Evolutionary conservation across 2,888 invertebrate species (phyloP).

Genomic region (Colletes collaris): DNA sequence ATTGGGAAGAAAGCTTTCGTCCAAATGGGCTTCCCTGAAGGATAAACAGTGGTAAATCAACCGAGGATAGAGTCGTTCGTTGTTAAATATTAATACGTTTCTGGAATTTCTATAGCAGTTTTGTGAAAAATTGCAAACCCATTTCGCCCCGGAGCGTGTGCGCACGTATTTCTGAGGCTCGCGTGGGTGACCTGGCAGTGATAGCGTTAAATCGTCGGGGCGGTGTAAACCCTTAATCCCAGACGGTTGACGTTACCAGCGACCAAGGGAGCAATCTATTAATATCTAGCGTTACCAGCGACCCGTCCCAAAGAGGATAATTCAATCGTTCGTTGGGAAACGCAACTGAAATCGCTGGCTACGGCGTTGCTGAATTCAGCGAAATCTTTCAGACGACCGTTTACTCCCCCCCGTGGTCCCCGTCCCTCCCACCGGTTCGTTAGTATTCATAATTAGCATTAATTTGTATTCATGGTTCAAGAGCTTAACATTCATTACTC

Average conservation of each 20-base stretch:
- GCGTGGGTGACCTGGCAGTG: no score
- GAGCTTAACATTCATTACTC: conserved; percentile 47
- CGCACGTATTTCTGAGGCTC: no score
- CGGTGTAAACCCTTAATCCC: no score
- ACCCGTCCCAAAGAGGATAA: conserved; percentile 12
- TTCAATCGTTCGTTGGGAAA: conserved; percentile 12
- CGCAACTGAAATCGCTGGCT: conserved; percentile 6
- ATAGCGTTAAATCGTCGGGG: no score
- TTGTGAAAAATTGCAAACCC: no score
- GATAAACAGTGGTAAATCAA: no score
- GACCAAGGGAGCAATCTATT: not conserved
- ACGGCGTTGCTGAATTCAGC: conserved; percentile 20
- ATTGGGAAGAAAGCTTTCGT: no score
- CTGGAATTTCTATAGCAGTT: no score
- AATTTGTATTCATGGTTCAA: conserved; percentile 42
- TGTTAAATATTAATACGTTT: no score
- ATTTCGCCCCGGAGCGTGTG: no score
- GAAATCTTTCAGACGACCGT: conserved; percentile 13
- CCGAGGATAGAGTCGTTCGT: no score
- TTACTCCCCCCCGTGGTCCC: not conserved
- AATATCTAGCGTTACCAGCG: not conserved
- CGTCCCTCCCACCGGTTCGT: conserved; percentile 8
- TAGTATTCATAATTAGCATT: conserved; percentile 50
- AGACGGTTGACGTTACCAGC: not conserved
- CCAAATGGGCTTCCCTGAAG: no score